Percentiles rank a stretch among this genome's conserved stretches.
phyloP scores from a whole-genome alignment of 2,888 invertebrate genomes.

The Scaptomyza reducta region DNA sequence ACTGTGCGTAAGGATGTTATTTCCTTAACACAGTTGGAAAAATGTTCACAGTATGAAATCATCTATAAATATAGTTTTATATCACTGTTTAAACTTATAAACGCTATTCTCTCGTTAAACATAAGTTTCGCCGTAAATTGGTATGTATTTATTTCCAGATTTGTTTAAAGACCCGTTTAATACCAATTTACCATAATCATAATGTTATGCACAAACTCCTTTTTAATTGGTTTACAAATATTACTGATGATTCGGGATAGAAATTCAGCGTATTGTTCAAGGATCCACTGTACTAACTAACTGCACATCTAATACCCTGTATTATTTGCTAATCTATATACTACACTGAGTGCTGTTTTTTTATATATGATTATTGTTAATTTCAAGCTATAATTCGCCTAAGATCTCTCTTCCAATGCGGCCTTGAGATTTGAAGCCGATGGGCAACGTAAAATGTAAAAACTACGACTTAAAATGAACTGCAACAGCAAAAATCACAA shows the following conservation, averaged over 20 bases:
- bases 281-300: constrained; percentile 46
- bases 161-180: neutral
- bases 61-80: no score
- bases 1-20: no score
- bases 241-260: neutral
- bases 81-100: no score
- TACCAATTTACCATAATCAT: neutral
- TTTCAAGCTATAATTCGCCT: constrained; percentile 36
- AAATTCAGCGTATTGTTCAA: constrained; percentile 32
- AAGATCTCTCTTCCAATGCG: constrained; percentile 33
- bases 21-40: no score
- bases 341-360: constrained; percentile 27
- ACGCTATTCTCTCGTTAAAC: no score
- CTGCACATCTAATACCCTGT: constrained; percentile 31
- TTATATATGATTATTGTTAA: constrained; percentile 40
- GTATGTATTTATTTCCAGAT: no score
- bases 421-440: constrained; percentile 54
- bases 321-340: constrained; percentile 34
- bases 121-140: no score
- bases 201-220: no score
- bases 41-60: no score
- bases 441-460: constrained; percentile 66
- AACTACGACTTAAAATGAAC: constrained; percentile 54
- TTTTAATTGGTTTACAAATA: no score
- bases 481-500: constrained; percentile 20